phyloP scores from a whole-genome alignment of 2,888 invertebrate genomes.

The Thalpophila matura region DNA sequence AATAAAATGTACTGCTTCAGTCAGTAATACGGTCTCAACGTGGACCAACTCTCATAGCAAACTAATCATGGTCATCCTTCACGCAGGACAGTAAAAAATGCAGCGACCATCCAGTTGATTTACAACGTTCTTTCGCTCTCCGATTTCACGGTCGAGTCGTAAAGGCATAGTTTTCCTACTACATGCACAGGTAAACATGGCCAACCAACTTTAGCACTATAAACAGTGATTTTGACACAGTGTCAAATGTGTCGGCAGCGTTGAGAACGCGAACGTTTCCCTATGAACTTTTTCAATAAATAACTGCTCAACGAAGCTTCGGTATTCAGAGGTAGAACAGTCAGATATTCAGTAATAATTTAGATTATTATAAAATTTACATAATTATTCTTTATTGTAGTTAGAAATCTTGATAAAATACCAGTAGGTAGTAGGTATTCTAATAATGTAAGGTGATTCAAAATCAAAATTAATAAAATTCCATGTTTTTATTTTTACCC shows the following conservation, averaged over 20 bases:
- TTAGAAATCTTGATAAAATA: slow-evolving; percentile 35
- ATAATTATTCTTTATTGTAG: slow-evolving; percentile 42
- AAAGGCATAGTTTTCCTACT: slow-evolving; percentile 56
- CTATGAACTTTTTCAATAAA: slow-evolving; percentile 25
- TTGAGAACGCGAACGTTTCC: slow-evolving; percentile 10
- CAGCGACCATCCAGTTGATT: slow-evolving; percentile 74
- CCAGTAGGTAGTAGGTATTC: no score
- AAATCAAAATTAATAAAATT: slow-evolving; percentile 36
- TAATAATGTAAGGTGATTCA: slow-evolving; percentile 22
- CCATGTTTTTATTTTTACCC: slow-evolving; percentile 26
- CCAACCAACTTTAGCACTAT: slow-evolving; percentile 9
- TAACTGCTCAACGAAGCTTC: slow-evolving; percentile 13
- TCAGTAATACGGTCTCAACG: not conserved
- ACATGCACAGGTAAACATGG: slow-evolving; percentile 40
- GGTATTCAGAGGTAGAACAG: slow-evolving; percentile 29
- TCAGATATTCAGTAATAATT: slow-evolving; percentile 24
- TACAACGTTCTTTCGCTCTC: slow-evolving; percentile 74
- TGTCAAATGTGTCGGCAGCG: slow-evolving; percentile 16
- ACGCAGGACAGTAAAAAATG: slow-evolving; percentile 74
- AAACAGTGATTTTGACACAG: slow-evolving; percentile 32
- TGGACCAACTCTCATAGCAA: slow-evolving; percentile 37
- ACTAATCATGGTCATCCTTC: slow-evolving; percentile 64
- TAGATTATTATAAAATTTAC: slow-evolving; percentile 28
- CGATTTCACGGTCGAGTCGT: slow-evolving; percentile 73
- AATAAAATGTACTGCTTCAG: not conserved